A percentile compares a stretch with the other conserved stretches of the same genome.
phyloP scores from a whole-genome alignment of 2,797 vertebrate species.

The Basileuterus tristriatus region DNA sequence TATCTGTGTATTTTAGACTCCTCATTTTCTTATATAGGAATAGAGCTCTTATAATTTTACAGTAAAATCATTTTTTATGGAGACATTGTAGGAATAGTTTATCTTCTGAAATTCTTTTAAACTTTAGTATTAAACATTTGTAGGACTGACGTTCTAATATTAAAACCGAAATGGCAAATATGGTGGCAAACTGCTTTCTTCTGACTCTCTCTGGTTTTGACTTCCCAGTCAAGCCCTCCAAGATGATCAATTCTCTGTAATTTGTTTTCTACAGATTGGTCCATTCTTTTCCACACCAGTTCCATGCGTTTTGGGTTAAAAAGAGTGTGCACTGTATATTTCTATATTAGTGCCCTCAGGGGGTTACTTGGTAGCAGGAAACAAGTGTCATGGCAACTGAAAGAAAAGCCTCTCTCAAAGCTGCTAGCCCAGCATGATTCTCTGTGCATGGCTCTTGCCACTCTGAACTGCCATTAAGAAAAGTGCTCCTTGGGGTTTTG shows the following conservation, averaged over 20 bases:
- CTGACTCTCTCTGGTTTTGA: background rate
- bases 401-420: slow-evolving; percentile 8
- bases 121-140: background rate
- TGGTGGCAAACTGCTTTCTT: background rate
- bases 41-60: background rate
- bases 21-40: background rate
- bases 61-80: background rate
- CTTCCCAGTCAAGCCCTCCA: background rate
- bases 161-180: background rate
- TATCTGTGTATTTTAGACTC: background rate
- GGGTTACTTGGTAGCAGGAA: background rate
- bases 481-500: background rate
- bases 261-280: background rate
- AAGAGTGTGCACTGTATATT: background rate
- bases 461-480: slow-evolving; percentile 25
- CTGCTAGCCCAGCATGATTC: background rate
- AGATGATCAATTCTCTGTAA: background rate
- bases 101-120: background rate
- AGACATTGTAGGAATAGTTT: background rate
- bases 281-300: background rate
- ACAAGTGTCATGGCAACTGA: slow-evolving; percentile 23
- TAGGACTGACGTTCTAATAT: background rate
- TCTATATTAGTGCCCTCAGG: background rate
- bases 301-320: background rate
- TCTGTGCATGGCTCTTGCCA: background rate